phyloP scores from a whole-genome alignment of 2,797 vertebrate species.

The Propithecus perrieri region DNA sequence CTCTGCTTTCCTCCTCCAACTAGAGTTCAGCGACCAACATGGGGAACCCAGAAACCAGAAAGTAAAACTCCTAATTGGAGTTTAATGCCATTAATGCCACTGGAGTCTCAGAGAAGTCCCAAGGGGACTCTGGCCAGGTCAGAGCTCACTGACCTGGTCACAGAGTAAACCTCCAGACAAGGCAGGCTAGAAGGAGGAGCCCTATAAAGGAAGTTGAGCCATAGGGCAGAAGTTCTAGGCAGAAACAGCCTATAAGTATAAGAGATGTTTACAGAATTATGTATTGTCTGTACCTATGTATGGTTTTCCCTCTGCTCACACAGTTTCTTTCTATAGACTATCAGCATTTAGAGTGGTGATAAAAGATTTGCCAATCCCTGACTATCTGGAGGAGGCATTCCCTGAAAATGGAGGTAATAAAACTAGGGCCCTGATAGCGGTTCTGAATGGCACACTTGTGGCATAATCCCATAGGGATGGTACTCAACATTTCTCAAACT shows the following conservation, averaged over 20 bases:
- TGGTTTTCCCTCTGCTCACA: neutral
- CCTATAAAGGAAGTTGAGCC: neutral
- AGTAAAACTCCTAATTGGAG: neutral
- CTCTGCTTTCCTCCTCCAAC: neutral
- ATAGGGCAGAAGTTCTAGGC: neutral
- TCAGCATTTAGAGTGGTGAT: neutral
- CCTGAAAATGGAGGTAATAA: neutral
- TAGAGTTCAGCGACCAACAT: neutral
- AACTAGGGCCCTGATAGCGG: neutral
- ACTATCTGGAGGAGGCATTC: neutral
- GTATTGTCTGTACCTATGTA: neutral
- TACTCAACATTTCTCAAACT: neutral
- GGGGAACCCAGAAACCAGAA: neutral
- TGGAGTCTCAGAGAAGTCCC: neutral
- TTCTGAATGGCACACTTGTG: neutral
- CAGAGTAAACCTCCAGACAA: neutral
- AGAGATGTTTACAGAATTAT: neutral
- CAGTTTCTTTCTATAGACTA: neutral
- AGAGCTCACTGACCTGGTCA: neutral
- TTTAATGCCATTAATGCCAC: rapidly evolving
- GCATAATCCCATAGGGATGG: neutral
- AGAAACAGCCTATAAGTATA: neutral
- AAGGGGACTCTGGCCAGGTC: neutral
- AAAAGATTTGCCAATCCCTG: neutral
- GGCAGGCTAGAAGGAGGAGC: rapidly evolving